Conservation (phyloP, 2,797 vertebrate genomes). For the Chloroceryle amazona region DNA sequence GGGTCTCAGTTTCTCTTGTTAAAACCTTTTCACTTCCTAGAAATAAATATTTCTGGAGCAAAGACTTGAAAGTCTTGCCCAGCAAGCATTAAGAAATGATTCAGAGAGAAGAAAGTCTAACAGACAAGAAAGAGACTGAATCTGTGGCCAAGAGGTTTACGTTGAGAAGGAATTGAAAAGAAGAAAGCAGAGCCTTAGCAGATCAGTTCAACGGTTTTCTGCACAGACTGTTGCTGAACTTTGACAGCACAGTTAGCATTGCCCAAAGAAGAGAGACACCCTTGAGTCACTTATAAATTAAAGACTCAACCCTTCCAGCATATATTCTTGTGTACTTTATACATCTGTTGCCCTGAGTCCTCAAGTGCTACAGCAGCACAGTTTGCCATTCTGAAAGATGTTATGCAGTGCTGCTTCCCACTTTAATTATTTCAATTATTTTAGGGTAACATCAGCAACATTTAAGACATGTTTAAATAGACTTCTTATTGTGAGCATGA, state of each 20-base stretch:
- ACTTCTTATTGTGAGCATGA: background rate
- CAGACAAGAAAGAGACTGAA: constrained; percentile 31
- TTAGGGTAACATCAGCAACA: constrained; percentile 5
- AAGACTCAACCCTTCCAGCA: constrained; percentile 27
- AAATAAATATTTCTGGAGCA: constrained; percentile 16
- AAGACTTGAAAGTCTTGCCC: constrained; percentile 6
- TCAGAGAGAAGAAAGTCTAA: constrained; percentile 22
- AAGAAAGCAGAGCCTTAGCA: constrained; percentile 1
- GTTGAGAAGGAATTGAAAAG: constrained; percentile 20
- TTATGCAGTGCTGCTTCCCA: background rate
- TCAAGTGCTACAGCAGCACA: background rate
- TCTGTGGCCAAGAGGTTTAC: background rate
- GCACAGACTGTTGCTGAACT: constrained; percentile 44
- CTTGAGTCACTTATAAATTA: constrained; percentile 57
- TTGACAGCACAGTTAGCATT: constrained; percentile 18
- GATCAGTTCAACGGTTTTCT: constrained; percentile 1
- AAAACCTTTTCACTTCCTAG: background rate
- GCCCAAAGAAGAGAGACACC: constrained; percentile 21
- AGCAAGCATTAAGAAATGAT: constrained; percentile 28
- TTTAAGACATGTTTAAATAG: constrained; percentile 23
- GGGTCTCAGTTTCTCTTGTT: background rate
- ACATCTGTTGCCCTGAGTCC: background rate
- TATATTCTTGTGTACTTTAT: background rate
- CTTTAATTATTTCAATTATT: constrained; percentile 60
- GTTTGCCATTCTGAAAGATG: background rate